Evolutionary conservation across 35 echinoderm and acorn worm species (phyloP).

Genomic region (Lytechinus pictus): DNA sequence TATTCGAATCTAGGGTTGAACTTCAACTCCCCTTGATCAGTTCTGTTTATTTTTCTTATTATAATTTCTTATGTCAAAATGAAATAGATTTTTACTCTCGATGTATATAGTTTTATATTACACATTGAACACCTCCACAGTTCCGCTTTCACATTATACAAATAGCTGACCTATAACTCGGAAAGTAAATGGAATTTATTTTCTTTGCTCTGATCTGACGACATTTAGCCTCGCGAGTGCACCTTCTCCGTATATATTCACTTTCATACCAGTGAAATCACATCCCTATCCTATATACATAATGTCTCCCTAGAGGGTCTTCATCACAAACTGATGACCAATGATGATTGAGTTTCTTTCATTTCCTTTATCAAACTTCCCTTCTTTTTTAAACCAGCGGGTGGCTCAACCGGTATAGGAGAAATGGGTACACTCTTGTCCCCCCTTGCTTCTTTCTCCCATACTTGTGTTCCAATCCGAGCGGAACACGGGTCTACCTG

Average conservation of each 20-base stretch:
- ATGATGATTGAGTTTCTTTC: conserved; percentile 28
- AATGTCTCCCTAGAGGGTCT: conserved; percentile 29
- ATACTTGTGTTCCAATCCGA: not conserved
- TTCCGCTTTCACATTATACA: too few relatives aligned
- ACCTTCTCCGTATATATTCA: not conserved
- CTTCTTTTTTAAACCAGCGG: not conserved
- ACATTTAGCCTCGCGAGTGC: not conserved
- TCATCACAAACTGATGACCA: conserved; percentile 36
- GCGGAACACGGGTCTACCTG: conserved; percentile 14
- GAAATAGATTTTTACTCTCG: too few relatives aligned
- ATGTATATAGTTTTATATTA: too few relatives aligned
- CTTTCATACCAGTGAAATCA: not conserved
- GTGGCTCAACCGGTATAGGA: not conserved
- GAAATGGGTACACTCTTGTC: not conserved
- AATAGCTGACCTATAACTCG: too few relatives aligned
- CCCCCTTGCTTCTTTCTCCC: not conserved
- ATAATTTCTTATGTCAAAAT: too few relatives aligned
- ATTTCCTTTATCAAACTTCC: conserved; percentile 47
- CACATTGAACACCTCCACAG: too few relatives aligned
- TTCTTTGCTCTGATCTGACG: not conserved
- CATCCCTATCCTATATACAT: not conserved
- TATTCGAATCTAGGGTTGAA: too few relatives aligned
- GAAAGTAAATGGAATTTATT: not conserved
- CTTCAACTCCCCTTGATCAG: too few relatives aligned
- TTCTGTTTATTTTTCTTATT: too few relatives aligned